A percentile compares a stretch with the other conserved stretches of the same genome.
phyloP scores from a whole-genome alignment of 2,888 invertebrate species.

The Sturmia bella region DNA sequence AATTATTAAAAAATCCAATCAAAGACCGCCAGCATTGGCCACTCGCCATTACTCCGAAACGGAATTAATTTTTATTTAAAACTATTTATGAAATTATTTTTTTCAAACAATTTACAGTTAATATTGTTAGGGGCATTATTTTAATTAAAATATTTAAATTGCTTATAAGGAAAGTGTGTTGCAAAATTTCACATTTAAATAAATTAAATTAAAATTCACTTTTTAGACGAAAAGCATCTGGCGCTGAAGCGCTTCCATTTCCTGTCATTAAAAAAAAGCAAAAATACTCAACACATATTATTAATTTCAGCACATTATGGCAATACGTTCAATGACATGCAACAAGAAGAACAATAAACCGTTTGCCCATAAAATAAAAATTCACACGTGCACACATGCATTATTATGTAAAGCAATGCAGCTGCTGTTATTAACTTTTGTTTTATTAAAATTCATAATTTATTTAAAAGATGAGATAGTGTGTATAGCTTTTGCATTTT shows the following conservation, averaged over 20 bases:
- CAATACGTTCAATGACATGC: background rate
- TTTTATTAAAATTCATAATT: conserved; percentile 4
- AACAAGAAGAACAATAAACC: conserved; percentile 2
- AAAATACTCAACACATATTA: conserved; percentile 24
- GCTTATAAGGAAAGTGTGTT: too few species aligned
- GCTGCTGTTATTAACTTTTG: background rate
- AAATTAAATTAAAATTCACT: background rate
- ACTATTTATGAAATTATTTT: too few species aligned
- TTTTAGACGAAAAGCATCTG: conserved; percentile 23
- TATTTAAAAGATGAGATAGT: conserved; percentile 3
- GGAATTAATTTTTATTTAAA: too few species aligned
- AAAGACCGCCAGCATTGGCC: too few species aligned
- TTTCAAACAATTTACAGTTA: too few species aligned
- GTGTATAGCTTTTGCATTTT: background rate
- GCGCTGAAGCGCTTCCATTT: conserved; percentile 18
- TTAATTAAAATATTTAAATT: background rate
- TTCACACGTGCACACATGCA: background rate
- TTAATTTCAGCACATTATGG: conserved; percentile 50
- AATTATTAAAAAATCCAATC: too few species aligned
- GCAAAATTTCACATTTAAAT: background rate
- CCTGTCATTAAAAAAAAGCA: conserved; percentile 9
- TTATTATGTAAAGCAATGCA: background rate
- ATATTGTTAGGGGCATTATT: background rate
- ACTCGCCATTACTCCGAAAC: too few species aligned
- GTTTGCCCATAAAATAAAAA: conserved; percentile 48